These are phyloP conservation scores for Campaea margaritaria DNA, from an alignment of 2,888 invertebrate species.

Conservation along the genomic window DNA sequence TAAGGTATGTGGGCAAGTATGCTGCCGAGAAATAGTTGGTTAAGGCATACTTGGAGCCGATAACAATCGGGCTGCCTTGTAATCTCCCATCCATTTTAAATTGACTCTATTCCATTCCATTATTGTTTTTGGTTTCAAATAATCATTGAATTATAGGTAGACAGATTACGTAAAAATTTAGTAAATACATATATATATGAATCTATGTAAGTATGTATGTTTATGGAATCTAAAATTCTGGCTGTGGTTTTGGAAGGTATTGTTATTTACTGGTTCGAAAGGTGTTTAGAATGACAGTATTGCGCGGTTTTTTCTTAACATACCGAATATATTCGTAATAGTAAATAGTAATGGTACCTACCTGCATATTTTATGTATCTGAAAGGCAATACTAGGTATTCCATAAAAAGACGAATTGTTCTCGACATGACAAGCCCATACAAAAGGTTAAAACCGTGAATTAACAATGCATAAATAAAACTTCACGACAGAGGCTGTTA, in stretches of 20 bases:
- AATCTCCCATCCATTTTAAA: constrained; percentile 22
- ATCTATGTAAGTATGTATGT: too few species aligned
- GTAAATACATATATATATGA: too few species aligned
- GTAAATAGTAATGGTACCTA: too few species aligned
- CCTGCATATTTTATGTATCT: too few species aligned
- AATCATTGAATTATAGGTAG: too few species aligned
- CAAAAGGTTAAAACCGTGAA: constrained; percentile 10
- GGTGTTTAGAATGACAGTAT: too few species aligned
- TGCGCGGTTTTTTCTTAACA: too few species aligned
- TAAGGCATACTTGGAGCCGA: constrained; percentile 35
- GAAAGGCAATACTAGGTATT: not conserved
- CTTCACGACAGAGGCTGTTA: constrained; percentile 15
- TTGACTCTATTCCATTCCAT: not conserved
- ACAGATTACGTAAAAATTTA: too few species aligned
- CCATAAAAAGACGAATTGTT: not conserved
- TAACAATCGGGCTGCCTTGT: constrained; percentile 32
- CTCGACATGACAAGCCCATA: not conserved
- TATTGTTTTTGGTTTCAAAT: not conserved
- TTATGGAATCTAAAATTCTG: too few species aligned
- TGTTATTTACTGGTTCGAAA: too few species aligned
- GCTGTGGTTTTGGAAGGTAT: too few species aligned
- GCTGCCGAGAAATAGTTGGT: constrained; percentile 40
- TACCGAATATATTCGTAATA: too few species aligned
- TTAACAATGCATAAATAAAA: constrained; percentile 25
- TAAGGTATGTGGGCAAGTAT: constrained; percentile 37